Percentiles rank a stretch among this genome's conserved stretches.
These are phyloP conservation scores for Zoanthus sansibaricus DNA, from an alignment of 92 coral and sea anemone species.

Conservation along the genomic window DNA sequence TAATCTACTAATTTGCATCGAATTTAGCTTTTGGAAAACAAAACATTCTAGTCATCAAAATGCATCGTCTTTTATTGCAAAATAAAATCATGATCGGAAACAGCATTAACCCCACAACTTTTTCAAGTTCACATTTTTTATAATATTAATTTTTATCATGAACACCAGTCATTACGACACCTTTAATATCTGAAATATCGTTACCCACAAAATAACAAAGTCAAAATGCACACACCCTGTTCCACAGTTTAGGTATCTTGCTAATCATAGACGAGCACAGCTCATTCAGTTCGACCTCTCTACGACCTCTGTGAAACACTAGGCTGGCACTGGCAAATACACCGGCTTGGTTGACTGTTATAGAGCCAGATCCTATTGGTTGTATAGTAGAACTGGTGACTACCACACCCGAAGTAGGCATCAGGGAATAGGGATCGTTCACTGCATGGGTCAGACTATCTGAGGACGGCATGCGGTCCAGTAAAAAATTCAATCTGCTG, in stretches of 20 bases:
- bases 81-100: too few relatives aligned
- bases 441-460: slow-evolving; percentile 93
- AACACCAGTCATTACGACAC: too few relatives aligned
- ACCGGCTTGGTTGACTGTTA: slow-evolving; percentile 82
- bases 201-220: too few relatives aligned
- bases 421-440: slow-evolving; percentile 76
- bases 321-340: slow-evolving; percentile 98
- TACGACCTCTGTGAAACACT: slow-evolving; percentile 75
- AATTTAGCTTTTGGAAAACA: too few relatives aligned
- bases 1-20: too few relatives aligned
- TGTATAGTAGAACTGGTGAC: slow-evolving; percentile 87
- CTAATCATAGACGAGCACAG: slow-evolving; percentile 82
- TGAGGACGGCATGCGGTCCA: slow-evolving; percentile 94
- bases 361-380: slow-evolving; percentile 87
- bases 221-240: slow-evolving; percentile 69
- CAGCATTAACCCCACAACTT: too few relatives aligned
- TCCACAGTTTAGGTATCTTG: slow-evolving; percentile 96
- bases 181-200: too few relatives aligned
- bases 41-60: too few relatives aligned
- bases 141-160: too few relatives aligned
- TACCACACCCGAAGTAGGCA: slow-evolving; percentile 86
- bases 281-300: slow-evolving; percentile 91
- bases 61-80: too few relatives aligned
- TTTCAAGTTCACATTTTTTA: too few relatives aligned
- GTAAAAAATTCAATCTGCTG: slow-evolving; percentile 86